Percentiles rank a stretch among this genome's conserved stretches.
These are phyloP conservation scores for Hiodon alosoides DNA, from an alignment of 2,113 vertebrate species.

Conservation along the genomic window DNA sequence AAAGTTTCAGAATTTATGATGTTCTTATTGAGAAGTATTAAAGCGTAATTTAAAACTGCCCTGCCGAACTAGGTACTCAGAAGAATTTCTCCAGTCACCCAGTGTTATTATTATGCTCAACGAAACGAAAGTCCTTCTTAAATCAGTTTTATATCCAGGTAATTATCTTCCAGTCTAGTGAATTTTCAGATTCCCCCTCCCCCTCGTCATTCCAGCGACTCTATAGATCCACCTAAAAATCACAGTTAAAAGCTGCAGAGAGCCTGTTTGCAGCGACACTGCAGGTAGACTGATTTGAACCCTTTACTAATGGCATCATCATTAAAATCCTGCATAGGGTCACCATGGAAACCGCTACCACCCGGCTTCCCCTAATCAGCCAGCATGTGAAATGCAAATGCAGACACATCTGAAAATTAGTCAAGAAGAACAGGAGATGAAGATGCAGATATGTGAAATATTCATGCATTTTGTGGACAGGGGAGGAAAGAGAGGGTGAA, in stretches of 20 bases:
- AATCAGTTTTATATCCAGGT: constrained; percentile 65
- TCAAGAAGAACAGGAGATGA: constrained; percentile 85
- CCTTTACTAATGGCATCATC: constrained; percentile 83
- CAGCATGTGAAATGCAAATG: constrained; percentile 97
- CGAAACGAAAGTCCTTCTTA: constrained; percentile 45
- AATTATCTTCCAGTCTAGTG: constrained; percentile 66
- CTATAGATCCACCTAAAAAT: constrained; percentile 51
- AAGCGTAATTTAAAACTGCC: no score
- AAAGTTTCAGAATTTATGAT: no score
- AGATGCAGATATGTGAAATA: constrained; percentile 98
- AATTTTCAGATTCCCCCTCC: constrained; percentile 47
- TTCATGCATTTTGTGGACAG: constrained; percentile 83
- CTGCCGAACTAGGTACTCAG: not conserved
- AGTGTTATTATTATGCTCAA: not conserved
- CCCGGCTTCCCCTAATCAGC: constrained; percentile 81
- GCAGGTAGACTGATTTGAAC: constrained; percentile 82
- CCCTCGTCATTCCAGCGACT: constrained; percentile 35
- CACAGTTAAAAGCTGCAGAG: constrained; percentile 71
- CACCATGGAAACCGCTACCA: constrained; percentile 88
- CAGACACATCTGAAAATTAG: constrained; percentile 97
- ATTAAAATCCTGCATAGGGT: constrained; percentile 87
- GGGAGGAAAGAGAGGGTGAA: constrained; percentile 47
- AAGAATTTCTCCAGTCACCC: not conserved
- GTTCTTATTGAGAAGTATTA: no score
- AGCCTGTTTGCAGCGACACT: constrained; percentile 66